A percentile compares a stretch with the other conserved stretches of the same genome.
Evolutionary conservation across 2,797 vertebrate species (phyloP).

Genomic region (Lates japonicus): DNA sequence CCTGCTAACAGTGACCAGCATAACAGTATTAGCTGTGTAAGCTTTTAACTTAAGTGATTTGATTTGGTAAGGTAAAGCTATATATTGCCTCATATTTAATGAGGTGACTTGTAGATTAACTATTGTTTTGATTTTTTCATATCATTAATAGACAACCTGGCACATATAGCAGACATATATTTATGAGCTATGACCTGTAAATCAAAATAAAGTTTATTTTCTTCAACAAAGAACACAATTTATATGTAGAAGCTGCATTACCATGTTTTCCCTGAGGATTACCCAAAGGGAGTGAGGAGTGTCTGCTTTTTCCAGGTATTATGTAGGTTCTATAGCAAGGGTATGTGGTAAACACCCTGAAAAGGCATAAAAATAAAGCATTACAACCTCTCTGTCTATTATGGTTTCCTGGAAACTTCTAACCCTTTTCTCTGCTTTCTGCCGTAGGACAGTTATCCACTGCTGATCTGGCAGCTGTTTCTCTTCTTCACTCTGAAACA

Average conservation of each 20-base stretch:
- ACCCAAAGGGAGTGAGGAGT: not conserved
- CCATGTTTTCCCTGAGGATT: not conserved
- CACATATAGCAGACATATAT: not conserved
- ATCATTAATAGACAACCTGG: not conserved
- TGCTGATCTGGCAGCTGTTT: slow-evolving; percentile 6
- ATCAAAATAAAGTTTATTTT: not conserved
- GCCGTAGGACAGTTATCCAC: not conserved
- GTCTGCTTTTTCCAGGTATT: not conserved
- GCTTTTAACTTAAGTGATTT: not conserved
- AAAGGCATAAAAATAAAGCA: not conserved
- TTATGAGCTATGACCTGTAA: not conserved
- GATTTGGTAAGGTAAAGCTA: not conserved
- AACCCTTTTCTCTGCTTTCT: not conserved
- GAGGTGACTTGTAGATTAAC: not conserved
- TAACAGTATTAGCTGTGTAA: not conserved
- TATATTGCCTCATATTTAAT: not conserved
- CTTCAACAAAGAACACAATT: not conserved
- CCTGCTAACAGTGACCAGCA: not conserved
- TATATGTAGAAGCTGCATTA: not conserved
- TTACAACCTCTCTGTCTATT: not conserved
- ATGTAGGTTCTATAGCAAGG: not conserved
- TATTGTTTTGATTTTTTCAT: not conserved
- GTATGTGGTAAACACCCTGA: not conserved
- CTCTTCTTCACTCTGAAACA: slow-evolving; percentile 4
- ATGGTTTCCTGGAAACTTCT: not conserved